Evolutionary conservation across 2,797 vertebrate species (phyloP).

Genomic region (Parambassis ranga): DNA sequence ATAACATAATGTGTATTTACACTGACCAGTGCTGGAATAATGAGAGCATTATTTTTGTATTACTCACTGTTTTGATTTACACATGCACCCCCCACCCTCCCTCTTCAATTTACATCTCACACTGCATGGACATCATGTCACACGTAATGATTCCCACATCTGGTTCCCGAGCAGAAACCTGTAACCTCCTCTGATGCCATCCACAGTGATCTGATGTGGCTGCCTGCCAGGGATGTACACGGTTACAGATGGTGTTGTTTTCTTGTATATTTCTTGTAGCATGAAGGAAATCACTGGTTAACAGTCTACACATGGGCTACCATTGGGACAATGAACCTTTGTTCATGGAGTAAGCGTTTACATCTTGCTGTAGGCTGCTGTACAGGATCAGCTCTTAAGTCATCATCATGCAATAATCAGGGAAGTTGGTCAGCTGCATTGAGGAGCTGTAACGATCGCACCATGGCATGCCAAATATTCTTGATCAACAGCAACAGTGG

Average conservation of each 20-base stretch:
- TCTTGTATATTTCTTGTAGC: slow-evolving; percentile 51
- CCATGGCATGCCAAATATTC: slow-evolving; percentile 3
- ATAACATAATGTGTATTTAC: too few species aligned
- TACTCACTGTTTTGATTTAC: too few species aligned
- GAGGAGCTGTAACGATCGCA: slow-evolving; percentile 16
- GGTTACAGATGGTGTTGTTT: slow-evolving; percentile 57
- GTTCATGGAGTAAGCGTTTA: slow-evolving; percentile 70
- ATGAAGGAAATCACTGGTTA: slow-evolving; percentile 57
- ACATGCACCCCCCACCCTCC: not conserved
- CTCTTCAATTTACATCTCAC: not conserved
- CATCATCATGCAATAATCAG: slow-evolving; percentile 65
- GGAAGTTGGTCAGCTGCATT: slow-evolving; percentile 37
- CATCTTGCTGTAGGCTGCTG: slow-evolving; percentile 65
- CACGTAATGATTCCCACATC: slow-evolving; percentile 27
- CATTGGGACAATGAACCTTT: slow-evolving; percentile 72
- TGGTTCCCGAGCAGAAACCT: slow-evolving; percentile 34
- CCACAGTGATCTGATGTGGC: slow-evolving; percentile 12
- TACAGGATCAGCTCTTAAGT: slow-evolving; percentile 58
- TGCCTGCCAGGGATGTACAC: slow-evolving; percentile 13
- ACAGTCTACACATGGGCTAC: slow-evolving; percentile 63
- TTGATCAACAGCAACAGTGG: slow-evolving; percentile 27
- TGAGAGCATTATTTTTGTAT: too few species aligned
- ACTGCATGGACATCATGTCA: slow-evolving; percentile 12
- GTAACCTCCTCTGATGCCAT: slow-evolving; percentile 38
- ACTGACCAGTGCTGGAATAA: too few species aligned